These are phyloP conservation scores for Folsomia manolachei DNA, from an alignment of 2,888 invertebrate genomes.

Conservation along the genomic window DNA sequence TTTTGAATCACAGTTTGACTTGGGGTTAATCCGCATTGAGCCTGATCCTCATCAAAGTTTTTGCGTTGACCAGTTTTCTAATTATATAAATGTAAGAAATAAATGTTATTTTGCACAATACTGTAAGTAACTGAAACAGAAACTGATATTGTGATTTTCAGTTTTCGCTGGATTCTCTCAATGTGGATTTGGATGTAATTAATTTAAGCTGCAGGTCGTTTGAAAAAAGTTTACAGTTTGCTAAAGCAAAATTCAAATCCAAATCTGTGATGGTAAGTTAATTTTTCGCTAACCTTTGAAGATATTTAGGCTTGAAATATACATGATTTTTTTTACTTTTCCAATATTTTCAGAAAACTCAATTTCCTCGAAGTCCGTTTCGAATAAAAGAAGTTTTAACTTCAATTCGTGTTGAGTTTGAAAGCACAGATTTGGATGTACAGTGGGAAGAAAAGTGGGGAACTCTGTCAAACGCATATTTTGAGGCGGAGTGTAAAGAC, in stretches of 20 bases:
- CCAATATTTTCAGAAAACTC: slow-evolving; percentile 25
- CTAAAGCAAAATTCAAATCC: slow-evolving; percentile 48
- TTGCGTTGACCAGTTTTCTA: slow-evolving; percentile 50
- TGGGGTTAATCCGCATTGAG: slow-evolving; percentile 49
- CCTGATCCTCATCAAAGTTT: slow-evolving; percentile 48
- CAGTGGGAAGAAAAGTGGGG: slow-evolving; percentile 48
- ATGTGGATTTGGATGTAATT: slow-evolving; percentile 46
- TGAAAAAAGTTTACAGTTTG: slow-evolving; percentile 46
- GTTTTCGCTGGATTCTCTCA: slow-evolving; percentile 43
- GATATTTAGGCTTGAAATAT: neutral
- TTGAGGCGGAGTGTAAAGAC: slow-evolving; percentile 46
- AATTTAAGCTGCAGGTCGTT: slow-evolving; percentile 46
- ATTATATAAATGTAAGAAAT: slow-evolving; percentile 50
- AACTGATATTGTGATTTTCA: slow-evolving; percentile 21
- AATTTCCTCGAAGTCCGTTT: slow-evolving; percentile 3
- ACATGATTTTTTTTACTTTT: neutral
- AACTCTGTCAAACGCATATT: slow-evolving; percentile 39
- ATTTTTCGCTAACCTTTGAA: neutral
- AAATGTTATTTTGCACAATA: neutral
- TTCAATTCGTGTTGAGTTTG: slow-evolving; percentile 42
- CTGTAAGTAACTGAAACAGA: neutral
- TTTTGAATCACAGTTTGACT: slow-evolving; percentile 49
- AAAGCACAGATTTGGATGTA: slow-evolving; percentile 43
- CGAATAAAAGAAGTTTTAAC: slow-evolving; percentile 36
- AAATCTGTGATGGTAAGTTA: slow-evolving; percentile 46